Percentiles rank a stretch among this genome's conserved stretches.
Conservation (phyloP, 37 sponge, comb jelly and placozoan genomes). For the Ianthella basta region DNA sequence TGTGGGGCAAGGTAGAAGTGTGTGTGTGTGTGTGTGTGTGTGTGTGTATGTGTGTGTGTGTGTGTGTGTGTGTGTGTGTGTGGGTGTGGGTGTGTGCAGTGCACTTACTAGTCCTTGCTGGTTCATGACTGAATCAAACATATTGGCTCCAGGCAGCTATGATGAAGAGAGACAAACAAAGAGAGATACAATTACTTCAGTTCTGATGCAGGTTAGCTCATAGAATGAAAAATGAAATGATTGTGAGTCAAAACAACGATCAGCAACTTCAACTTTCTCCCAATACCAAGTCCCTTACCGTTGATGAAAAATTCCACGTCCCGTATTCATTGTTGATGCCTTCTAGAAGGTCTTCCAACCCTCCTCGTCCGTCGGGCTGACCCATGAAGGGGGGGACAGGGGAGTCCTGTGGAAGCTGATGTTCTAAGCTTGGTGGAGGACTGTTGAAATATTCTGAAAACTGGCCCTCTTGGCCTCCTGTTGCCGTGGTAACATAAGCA, state of each 20-base stretch:
- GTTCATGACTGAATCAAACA: constrained; percentile 20
- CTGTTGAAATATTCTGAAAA: neutral
- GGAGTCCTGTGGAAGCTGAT: neutral
- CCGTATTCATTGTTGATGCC: no score
- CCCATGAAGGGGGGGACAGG: neutral
- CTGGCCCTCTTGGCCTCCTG: no score
- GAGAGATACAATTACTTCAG: neutral
- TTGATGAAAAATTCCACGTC: no score
- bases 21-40: constrained; percentile 44
- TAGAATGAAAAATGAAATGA: neutral
- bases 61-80: constrained; percentile 22
- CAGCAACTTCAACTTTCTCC: neutral
- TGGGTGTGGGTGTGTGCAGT: neutral
- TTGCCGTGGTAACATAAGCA: no score
- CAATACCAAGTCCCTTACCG: no score
- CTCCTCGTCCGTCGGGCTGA: neutral
- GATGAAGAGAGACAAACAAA: neutral
- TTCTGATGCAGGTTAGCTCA: neutral
- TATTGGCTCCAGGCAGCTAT: constrained; percentile 17
- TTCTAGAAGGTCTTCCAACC: no score
- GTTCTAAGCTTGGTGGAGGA: neutral
- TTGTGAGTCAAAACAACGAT: neutral
- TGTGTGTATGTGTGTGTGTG: constrained; percentile 28
- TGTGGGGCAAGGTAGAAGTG: constrained; percentile 51
- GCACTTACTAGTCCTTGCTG: constrained; percentile 4